Evolutionary conservation across 2,888 invertebrate species (phyloP).

Genomic region (Limnephilus auricula): DNA sequence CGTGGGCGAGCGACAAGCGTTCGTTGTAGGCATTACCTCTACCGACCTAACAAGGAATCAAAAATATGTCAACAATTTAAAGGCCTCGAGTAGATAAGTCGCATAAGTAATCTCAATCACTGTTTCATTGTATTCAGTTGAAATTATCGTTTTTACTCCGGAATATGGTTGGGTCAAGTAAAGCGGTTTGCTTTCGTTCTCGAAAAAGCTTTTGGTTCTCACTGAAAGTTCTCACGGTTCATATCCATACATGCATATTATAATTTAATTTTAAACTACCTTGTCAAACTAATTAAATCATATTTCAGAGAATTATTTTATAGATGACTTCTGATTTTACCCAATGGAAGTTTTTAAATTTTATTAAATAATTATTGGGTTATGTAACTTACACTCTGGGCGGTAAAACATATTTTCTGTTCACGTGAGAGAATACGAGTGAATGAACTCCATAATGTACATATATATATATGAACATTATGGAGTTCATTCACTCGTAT

Average conservation of each 20-base stretch:
- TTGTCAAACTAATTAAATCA: neutral
- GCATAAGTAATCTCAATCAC: neutral
- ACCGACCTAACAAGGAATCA: neutral
- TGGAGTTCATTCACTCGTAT: neutral
- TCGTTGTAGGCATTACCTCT: neutral
- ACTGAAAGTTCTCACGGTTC: neutral
- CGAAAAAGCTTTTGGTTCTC: neutral
- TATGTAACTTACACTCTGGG: neutral
- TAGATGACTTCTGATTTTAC: neutral
- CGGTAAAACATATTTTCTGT: neutral
- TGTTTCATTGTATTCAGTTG: neutral
- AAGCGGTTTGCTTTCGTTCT: neutral
- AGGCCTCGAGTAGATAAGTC: neutral
- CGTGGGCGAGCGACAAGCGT: neutral
- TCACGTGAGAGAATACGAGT: neutral
- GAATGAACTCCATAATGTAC: neutral
- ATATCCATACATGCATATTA: neutral
- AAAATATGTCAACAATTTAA: neutral
- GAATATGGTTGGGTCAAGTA: neutral
- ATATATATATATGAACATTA: neutral
- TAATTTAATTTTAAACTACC: neutral
- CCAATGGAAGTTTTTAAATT: neutral
- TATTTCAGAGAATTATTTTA: neutral
- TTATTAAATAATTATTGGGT: neutral
- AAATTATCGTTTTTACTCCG: neutral